Evolutionary conservation across 2,888 invertebrate genomes (phyloP).

Genomic region (Gymnoscelis rufifasciata): DNA sequence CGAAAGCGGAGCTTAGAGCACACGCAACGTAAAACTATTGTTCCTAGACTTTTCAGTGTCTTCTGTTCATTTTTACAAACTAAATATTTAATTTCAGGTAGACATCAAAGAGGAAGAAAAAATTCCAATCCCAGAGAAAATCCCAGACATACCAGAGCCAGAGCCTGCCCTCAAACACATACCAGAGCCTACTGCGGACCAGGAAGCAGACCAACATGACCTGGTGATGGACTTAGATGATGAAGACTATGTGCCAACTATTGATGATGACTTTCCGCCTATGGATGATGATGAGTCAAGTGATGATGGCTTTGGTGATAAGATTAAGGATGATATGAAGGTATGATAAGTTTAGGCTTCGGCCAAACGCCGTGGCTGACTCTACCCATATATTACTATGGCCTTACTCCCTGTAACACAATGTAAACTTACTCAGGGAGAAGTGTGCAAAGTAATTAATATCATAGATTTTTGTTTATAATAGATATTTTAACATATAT

Average conservation of each 20-base stretch:
- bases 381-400: too few species aligned
- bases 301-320: constrained; percentile 18
- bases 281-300: constrained; percentile 16
- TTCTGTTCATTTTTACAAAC: too few species aligned
- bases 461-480: too few species aligned
- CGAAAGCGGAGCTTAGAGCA: too few species aligned
- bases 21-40: too few species aligned
- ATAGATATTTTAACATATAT: too few species aligned
- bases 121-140: constrained; percentile 5
- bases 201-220: constrained; percentile 8
- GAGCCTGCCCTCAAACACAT: not conserved
- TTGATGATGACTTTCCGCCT: constrained; percentile 19
- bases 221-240: constrained; percentile 10
- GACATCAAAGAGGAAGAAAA: constrained; percentile 18
- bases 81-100: too few species aligned
- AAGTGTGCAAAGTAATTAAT: too few species aligned
- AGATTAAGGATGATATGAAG: constrained; percentile 21
- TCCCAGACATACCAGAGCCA: constrained; percentile 8
- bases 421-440: too few species aligned
- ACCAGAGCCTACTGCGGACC: not conserved
- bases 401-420: too few species aligned
- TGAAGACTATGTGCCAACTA: constrained; percentile 12
- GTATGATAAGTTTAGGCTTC: constrained; percentile 1
- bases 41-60: too few species aligned
- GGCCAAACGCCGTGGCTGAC: too few species aligned